Percentiles rank a stretch among this genome's conserved stretches.
Evolutionary conservation across 2,113 vertebrate species (phyloP).

Genomic region (Poecilia latipinna): DNA sequence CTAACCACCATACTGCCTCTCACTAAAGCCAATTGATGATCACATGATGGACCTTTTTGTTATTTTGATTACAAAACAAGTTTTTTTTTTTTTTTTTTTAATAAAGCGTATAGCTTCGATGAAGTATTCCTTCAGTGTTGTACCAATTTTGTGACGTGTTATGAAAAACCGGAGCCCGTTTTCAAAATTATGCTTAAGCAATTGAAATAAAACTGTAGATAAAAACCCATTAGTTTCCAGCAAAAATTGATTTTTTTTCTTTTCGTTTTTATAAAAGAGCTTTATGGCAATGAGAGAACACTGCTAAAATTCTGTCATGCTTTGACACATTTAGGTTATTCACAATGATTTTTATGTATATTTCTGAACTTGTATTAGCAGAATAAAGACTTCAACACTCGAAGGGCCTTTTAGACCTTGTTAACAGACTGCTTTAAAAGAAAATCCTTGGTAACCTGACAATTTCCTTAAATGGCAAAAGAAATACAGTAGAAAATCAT

Average conservation of each 20-base stretch:
- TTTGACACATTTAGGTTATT: conserved; percentile 1
- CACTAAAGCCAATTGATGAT: too few relatives aligned
- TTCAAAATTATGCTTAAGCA: too few relatives aligned
- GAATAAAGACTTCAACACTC: not conserved
- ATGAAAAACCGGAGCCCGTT: too few relatives aligned
- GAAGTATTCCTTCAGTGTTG: too few relatives aligned
- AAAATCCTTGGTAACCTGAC: not conserved
- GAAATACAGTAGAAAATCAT: not conserved
- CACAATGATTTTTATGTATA: conserved; percentile 1
- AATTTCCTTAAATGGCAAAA: not conserved
- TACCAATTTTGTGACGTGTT: too few relatives aligned
- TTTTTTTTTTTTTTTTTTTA: too few relatives aligned
- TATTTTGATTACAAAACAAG: too few relatives aligned
- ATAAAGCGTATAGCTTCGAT: too few relatives aligned
- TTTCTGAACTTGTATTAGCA: conserved; percentile 10
- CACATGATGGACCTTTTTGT: too few relatives aligned
- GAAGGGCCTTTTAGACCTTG: not conserved
- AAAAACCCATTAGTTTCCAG: conserved; percentile 36
- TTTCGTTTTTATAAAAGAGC: conserved; percentile 41
- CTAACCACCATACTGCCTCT: too few relatives aligned
- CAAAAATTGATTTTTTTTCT: conserved; percentile 27
- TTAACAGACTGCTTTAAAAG: not conserved
- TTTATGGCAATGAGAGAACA: conserved; percentile 28
- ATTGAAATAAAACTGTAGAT: not conserved
- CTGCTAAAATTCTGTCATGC: conserved; percentile 27